Conservation (phyloP, 1,140 invertebrate genomes). For the Oryctes rhinoceros region DNA sequence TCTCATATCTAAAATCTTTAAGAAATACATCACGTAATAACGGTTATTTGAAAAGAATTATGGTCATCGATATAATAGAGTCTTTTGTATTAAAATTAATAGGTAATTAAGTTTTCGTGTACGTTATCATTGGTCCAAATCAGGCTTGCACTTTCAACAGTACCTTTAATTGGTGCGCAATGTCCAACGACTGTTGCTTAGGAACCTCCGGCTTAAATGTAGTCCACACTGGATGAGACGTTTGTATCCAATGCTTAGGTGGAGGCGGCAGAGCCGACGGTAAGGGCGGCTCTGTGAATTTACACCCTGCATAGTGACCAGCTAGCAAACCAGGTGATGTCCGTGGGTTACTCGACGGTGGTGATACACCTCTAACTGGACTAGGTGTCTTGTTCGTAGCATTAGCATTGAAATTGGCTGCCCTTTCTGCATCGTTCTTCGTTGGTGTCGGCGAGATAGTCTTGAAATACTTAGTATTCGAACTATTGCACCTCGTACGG, state of each 20-base stretch:
- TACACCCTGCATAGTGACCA: slow-evolving; percentile 68
- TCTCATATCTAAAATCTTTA: slow-evolving; percentile 33
- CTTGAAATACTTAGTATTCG: slow-evolving; percentile 43
- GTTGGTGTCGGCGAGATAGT: slow-evolving; percentile 42
- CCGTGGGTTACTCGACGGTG: slow-evolving; percentile 47
- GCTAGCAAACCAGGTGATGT: slow-evolving; percentile 56
- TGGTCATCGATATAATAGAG: slow-evolving; percentile 22
- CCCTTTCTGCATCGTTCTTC: slow-evolving; percentile 37
- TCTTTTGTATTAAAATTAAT: slow-evolving; percentile 39
- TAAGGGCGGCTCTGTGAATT: slow-evolving; percentile 69
- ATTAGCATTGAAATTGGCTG: neutral
- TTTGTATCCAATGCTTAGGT: slow-evolving; percentile 67
- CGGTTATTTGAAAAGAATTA: slow-evolving; percentile 12
- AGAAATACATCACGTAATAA: slow-evolving; percentile 15
- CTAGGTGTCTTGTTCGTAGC: slow-evolving; percentile 15
- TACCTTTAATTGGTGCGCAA: slow-evolving; percentile 64
- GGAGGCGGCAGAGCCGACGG: slow-evolving; percentile 69
- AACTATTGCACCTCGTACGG: slow-evolving; percentile 44
- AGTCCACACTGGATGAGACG: slow-evolving; percentile 35
- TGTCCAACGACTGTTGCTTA: slow-evolving; percentile 58
- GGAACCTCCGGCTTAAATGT: slow-evolving; percentile 26
- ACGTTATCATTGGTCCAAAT: slow-evolving; percentile 49
- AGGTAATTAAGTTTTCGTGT: slow-evolving; percentile 20
- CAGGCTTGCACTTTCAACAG: slow-evolving; percentile 66
- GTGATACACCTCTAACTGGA: slow-evolving; percentile 35